phyloP scores from a whole-genome alignment of 2,113 vertebrate species.

The Chlamydotis undulata region DNA sequence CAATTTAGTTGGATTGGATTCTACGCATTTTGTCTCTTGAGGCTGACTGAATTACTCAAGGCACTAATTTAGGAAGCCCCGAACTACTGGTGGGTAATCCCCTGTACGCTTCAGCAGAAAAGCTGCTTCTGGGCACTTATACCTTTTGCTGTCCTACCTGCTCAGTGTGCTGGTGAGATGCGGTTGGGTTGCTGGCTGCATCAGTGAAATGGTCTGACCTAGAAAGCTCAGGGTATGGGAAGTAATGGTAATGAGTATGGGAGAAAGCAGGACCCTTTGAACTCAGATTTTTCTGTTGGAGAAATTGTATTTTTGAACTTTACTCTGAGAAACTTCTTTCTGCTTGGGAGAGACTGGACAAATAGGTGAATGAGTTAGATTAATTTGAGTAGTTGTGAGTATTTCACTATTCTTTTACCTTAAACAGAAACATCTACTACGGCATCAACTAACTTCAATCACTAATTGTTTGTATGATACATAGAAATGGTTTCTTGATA shows the following conservation, averaged over 20 bases:
- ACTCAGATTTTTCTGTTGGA: background rate
- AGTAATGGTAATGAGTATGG: background rate
- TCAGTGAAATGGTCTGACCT: background rate
- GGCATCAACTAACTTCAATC: background rate
- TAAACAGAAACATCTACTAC: background rate
- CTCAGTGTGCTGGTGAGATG: background rate
- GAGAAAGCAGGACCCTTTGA: background rate
- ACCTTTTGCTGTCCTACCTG: background rate
- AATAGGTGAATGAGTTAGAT: background rate
- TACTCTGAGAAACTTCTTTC: background rate
- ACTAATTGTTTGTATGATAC: background rate
- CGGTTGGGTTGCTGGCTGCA: background rate
- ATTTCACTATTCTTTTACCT: background rate
- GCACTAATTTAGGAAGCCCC: background rate
- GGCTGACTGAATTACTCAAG: background rate
- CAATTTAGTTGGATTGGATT: background rate
- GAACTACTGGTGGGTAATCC: background rate
- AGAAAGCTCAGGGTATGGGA: background rate
- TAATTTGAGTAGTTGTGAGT: background rate
- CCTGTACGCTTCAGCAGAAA: background rate
- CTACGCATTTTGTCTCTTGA: background rate
- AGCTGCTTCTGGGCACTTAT: background rate
- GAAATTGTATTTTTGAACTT: background rate
- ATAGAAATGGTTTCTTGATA: background rate
- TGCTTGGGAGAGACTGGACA: background rate